Percentiles rank a stretch among this genome's conserved stretches.
Evolutionary conservation across 53 echinoderm and acorn worm species (phyloP).

Genomic region (Echinarachnius parma): DNA sequence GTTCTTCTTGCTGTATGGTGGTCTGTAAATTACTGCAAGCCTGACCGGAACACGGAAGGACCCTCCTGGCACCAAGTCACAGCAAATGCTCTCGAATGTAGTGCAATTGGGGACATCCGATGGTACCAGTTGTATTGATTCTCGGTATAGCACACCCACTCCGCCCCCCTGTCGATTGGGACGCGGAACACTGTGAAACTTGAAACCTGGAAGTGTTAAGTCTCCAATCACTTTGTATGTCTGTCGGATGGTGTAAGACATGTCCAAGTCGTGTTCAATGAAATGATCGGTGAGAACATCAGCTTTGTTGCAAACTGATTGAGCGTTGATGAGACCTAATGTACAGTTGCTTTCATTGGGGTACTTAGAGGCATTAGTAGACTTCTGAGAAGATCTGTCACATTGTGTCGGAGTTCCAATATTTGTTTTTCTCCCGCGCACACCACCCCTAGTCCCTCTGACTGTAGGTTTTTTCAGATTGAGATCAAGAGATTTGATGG

Average conservation of each 20-base stretch:
- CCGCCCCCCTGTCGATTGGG: constrained; percentile 10
- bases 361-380: no score
- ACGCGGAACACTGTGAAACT: constrained; percentile 2
- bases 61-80: not conserved
- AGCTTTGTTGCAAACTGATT: not conserved
- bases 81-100: no score
- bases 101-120: not conserved
- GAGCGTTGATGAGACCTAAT: not conserved
- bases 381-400: no score
- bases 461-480: no score
- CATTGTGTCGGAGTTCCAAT: no score
- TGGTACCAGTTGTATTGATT: not conserved
- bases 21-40: constrained; percentile 3
- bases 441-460: no score
- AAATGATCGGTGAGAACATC: constrained; percentile 10
- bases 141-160: not conserved
- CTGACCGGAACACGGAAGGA: not conserved
- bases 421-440: no score
- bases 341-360: no score
- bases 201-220: not conserved
- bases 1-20: constrained; percentile 12
- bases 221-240: constrained; percentile 4
- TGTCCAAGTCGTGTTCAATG: constrained; percentile 2
- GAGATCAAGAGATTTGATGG: no score
- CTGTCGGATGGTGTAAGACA: not conserved